Base-by-base conservation (phyloP, 2,797 vertebrate species). In the Pygocentrus nattereri region DNA sequence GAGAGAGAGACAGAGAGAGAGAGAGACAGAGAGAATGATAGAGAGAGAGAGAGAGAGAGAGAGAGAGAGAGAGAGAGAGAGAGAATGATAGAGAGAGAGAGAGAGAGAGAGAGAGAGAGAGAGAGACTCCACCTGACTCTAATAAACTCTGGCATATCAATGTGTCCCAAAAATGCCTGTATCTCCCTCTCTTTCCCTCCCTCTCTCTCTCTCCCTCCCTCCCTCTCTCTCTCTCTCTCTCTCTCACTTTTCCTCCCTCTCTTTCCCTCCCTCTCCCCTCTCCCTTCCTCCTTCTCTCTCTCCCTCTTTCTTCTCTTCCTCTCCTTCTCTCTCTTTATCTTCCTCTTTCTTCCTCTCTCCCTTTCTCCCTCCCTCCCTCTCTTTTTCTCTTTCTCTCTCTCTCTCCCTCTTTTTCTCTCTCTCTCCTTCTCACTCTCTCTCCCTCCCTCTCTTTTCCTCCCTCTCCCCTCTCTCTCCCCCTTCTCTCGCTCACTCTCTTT, bases 121-220 rank as follows among this genome's bases (percentile, higher is more conserved):
- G 71, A 82, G 54, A 38, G 30, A 80, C 58, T 88, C 86, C 90
- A 90, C 89, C 89, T 92, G 91, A 91, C 86, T 90, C 79, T 62
- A 85, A 88, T 78, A 90, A 91, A 86, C 84, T 27, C 23, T 1
- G 25, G 50, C 69, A 78, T 75, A 84, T 54, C 72, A 61, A 71
- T 67, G 73, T 49, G 76, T 84, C 74, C 84, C 84, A 81, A 83
- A 85, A 83, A 76, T 62, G 72, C 69, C 16, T 27, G 12, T 25
- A 12, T 11, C 10, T 4, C 25, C 30, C 61, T 19, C 27, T 34
- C 61, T 19, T 16, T 19, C 16, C 31, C 30, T 31, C 30, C 64
- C 27, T 19, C 15, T 64, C 27, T 34, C 10, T 15, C 58, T 27
- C n/a, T 15, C 58, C 59, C 11, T 59, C 23, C 27, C 19, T n/a